Conservation (phyloP, 2,888 invertebrate genomes). For the Synanthedon tipuliformis region DNA sequence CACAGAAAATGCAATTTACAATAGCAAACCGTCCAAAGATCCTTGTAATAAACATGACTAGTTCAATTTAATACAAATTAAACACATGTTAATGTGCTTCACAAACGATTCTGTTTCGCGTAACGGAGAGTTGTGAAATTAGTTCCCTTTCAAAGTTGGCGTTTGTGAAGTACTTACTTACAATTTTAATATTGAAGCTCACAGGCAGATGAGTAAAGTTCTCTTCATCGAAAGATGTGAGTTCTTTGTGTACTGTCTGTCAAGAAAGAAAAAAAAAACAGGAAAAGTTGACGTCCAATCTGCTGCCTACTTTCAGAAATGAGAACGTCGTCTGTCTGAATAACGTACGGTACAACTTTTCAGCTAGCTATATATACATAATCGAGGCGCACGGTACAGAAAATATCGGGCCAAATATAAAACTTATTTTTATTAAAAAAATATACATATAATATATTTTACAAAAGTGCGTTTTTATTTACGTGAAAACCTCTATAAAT, state of each 20-base stretch:
- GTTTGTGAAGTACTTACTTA: constrained; percentile 1
- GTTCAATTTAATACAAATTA: background rate
- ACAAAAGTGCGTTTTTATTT: too few species aligned
- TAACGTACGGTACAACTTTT: constrained; percentile 24
- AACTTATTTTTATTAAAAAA: too few species aligned
- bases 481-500: background rate
- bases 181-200: constrained; percentile 19
- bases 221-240: constrained; percentile 30
- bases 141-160: background rate
- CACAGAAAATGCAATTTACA: too few species aligned
- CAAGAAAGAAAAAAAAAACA: constrained; percentile 34
- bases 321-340: constrained; percentile 26
- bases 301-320: constrained; percentile 51
- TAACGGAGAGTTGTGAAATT: background rate
- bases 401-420: too few species aligned
- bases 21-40: too few species aligned
- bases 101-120: background rate
- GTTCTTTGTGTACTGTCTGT: constrained; percentile 42
- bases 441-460: too few species aligned
- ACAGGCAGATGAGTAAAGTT: constrained; percentile 23
- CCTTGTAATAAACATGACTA: background rate
- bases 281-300: constrained; percentile 53
- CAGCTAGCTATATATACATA: background rate
- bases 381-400: background rate
- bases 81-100: background rate